These are phyloP conservation scores for Dendropsophus ebraccatus DNA, from an alignment of 2,113 vertebrate genomes.

Conservation along the genomic window DNA sequence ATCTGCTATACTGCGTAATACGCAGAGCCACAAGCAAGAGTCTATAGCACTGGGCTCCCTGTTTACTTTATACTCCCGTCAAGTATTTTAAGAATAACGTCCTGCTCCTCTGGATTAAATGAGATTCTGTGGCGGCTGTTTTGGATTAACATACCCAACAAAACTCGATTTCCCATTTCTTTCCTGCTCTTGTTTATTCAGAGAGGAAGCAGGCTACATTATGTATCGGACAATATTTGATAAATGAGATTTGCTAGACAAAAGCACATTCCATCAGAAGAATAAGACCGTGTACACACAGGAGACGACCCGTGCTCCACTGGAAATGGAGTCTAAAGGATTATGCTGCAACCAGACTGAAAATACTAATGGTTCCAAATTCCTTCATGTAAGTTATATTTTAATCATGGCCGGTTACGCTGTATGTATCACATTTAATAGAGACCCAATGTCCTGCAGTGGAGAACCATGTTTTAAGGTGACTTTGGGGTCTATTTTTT, in stretches of 20 bases:
- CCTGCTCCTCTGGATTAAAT: constrained; percentile 31
- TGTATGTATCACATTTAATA: neutral
- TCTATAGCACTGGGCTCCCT: neutral
- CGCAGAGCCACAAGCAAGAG: neutral
- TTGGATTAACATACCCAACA: constrained; percentile 43
- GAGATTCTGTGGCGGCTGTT: constrained; percentile 23
- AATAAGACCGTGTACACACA: constrained; percentile 7
- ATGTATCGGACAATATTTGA: constrained; percentile 35
- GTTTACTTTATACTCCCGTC: neutral
- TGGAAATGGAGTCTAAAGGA: constrained; percentile 5
- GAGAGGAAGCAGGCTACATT: constrained; percentile 37
- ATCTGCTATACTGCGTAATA: neutral
- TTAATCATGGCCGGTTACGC: neutral
- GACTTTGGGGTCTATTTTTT: too few species aligned
- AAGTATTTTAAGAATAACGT: neutral
- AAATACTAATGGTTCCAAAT: neutral
- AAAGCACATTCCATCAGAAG: neutral
- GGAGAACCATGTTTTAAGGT: too few species aligned
- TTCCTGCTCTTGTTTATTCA: constrained; percentile 53
- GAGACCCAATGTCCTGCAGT: too few species aligned
- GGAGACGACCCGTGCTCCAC: neutral
- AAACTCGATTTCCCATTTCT: constrained; percentile 8
- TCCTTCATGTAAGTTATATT: neutral
- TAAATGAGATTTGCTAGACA: constrained; percentile 16
- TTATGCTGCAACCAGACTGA: neutral